Base-by-base conservation (phyloP, 2,797 vertebrate species). In the Anabacerthia variegaticeps region DNA sequence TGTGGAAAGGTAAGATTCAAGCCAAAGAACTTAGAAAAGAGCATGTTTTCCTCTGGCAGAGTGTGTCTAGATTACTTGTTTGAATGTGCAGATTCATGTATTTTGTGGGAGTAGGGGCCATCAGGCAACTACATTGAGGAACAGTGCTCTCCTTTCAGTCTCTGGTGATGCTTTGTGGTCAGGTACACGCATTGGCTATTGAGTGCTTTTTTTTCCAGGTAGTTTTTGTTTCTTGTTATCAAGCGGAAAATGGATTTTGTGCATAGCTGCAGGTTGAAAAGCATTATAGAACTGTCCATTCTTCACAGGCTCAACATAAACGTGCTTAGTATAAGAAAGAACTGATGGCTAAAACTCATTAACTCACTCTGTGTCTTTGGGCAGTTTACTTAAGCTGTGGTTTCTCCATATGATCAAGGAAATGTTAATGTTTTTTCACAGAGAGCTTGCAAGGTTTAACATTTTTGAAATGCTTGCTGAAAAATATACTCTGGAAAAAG, bases 1-100 rank as follows among this genome's bases (percentile, higher is more conserved):
- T 98, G 99, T 49, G 98, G 99, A 91, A 99, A 99, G 99, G 99
- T 99, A 98, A 99, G 99, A 74, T 97, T 93, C 23, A 78, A 88
- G 67, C 21, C 15, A 39, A 68, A 79, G n/a, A 27, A 10, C 61
- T 75, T 68, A 3, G 4, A 58, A 92, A 91, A 65, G 10, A 32
- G 14, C 36, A 26, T 0, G 1, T 58, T 88, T 95, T 80, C 23
- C 28, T 88, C 46, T 59, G 51, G 19, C 36, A n/a, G 36, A 56
- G 8, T 12, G 16, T 28, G 12, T 66, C 54, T 80, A 24, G 14
- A 32, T 75, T 46, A 28, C 54, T 44, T 48, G 36, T 84, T 91
- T 89, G 85, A 67, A 65, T 55, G 22, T 54, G 17, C 61, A 56
- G 2, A 52, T 36, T 59, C 20, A 6, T 24, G 21, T 83, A 13